A percentile compares a stretch with the other conserved stretches of the same genome.
Conservation (phyloP, 2,113 vertebrate genomes). For the Smithornis capensis region DNA sequence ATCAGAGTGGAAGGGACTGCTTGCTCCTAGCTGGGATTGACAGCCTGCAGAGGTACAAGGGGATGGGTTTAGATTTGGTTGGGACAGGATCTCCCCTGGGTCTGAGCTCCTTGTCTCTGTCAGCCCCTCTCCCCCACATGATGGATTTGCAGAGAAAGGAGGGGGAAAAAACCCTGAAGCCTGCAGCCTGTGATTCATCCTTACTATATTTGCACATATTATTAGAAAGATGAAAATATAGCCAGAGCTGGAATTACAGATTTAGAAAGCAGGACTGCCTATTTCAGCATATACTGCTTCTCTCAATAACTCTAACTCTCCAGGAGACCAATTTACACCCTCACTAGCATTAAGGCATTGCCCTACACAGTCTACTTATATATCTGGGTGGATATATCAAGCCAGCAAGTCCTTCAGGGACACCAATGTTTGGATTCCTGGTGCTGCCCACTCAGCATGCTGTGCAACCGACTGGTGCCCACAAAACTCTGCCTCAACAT, state of each 20-base stretch:
- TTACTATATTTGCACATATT: slow-evolving; percentile 61
- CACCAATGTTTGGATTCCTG: not conserved
- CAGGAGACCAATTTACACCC: not conserved
- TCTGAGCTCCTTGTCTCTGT: not conserved
- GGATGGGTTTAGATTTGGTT: not conserved
- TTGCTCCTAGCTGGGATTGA: not conserved
- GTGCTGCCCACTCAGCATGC: not conserved
- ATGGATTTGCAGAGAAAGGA: slow-evolving; percentile 13
- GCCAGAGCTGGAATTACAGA: slow-evolving; percentile 45
- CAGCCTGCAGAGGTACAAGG: not conserved
- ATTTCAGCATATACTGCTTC: slow-evolving; percentile 20
- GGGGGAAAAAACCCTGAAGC: not conserved
- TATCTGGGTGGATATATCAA: not conserved
- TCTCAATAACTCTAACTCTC: not conserved
- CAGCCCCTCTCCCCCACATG: not conserved
- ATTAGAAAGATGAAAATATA: slow-evolving; percentile 66
- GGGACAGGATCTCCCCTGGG: not conserved
- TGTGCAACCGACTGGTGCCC: not conserved
- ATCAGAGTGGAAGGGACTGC: accelerated
- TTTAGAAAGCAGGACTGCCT: slow-evolving; percentile 55
- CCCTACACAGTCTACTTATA: not conserved
- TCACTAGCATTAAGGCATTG: not conserved
- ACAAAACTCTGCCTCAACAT: not conserved
- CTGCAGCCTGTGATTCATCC: slow-evolving; percentile 58
- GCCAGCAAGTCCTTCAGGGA: not conserved